Evolutionary conservation across 1,140 invertebrate genomes (phyloP).

Genomic region (Oreohelix idahoensis): DNA sequence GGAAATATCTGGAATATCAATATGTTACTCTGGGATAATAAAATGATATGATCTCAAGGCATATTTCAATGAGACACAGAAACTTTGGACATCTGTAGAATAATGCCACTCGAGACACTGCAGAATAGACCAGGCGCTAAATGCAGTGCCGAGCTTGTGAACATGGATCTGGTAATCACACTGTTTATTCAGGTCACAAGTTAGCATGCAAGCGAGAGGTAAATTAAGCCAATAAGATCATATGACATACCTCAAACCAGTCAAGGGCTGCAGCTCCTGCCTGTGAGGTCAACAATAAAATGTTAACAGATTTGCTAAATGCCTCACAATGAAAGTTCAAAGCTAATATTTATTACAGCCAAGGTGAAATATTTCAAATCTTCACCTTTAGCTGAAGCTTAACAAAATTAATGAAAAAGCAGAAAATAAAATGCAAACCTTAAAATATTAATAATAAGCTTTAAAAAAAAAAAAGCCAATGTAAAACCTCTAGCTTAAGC

Average conservation of each 20-base stretch:
- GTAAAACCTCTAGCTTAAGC: too few species aligned
- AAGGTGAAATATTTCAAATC: neutral
- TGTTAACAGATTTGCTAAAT: neutral
- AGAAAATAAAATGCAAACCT: too few species aligned
- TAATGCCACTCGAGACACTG: neutral
- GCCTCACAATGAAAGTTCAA: neutral
- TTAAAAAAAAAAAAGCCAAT: too few species aligned
- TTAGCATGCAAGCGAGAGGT: neutral
- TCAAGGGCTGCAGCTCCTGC: conserved; percentile 1
- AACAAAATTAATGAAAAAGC: too few species aligned
- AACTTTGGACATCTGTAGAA: neutral
- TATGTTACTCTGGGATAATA: neutral
- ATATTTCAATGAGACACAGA: neutral
- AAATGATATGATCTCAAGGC: neutral
- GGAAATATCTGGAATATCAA: too few species aligned
- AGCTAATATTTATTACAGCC: neutral
- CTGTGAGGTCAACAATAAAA: conserved; percentile 8
- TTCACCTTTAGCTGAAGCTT: conserved; percentile 2
- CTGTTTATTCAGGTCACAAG: neutral
- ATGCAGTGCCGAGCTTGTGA: neutral
- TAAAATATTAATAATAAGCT: too few species aligned
- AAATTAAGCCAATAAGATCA: conserved; percentile 1
- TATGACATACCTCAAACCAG: neutral
- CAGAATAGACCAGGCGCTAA: neutral
- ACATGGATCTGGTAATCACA: neutral